Evolutionary conservation across 2,113 vertebrate species (phyloP).

Genomic region (Nothocercus nigrocapillus): DNA sequence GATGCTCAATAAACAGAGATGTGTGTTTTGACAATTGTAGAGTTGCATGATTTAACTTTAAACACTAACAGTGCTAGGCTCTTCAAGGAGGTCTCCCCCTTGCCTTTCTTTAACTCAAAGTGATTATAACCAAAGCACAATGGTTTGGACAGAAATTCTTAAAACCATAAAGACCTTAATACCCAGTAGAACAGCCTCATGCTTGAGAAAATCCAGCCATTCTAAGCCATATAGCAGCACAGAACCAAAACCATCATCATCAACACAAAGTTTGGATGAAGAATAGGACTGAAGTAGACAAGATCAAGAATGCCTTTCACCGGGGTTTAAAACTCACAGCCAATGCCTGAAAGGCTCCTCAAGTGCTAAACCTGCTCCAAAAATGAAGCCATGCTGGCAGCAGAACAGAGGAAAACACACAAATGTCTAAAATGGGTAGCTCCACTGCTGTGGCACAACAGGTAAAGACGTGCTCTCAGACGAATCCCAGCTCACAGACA

Average conservation of each 20-base stretch:
- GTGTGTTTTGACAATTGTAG: conserved; percentile 1
- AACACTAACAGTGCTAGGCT: not conserved
- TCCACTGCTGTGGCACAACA: not conserved
- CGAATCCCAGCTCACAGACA: not conserved
- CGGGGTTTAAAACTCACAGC: not conserved
- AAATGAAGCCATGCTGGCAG: not conserved
- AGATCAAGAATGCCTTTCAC: not conserved
- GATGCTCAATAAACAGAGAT: not conserved
- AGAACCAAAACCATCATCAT: not conserved
- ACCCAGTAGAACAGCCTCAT: not conserved
- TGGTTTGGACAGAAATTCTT: not conserved
- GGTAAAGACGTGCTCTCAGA: not conserved
- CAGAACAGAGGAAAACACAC: not conserved
- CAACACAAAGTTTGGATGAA: not conserved
- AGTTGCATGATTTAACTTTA: not conserved
- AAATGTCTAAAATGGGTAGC: not conserved
- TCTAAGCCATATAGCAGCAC: not conserved
- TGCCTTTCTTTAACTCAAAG: not conserved
- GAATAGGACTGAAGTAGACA: not conserved
- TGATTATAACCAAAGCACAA: not conserved
- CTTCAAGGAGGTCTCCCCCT: rapidly evolving
- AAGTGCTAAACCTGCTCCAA: not conserved
- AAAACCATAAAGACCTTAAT: not conserved
- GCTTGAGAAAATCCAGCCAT: not conserved
- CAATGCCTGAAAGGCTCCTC: not conserved